Evolutionary conservation across 2,113 vertebrate species (phyloP).

Genomic region (Ptilorrhoa leucosticta): DNA sequence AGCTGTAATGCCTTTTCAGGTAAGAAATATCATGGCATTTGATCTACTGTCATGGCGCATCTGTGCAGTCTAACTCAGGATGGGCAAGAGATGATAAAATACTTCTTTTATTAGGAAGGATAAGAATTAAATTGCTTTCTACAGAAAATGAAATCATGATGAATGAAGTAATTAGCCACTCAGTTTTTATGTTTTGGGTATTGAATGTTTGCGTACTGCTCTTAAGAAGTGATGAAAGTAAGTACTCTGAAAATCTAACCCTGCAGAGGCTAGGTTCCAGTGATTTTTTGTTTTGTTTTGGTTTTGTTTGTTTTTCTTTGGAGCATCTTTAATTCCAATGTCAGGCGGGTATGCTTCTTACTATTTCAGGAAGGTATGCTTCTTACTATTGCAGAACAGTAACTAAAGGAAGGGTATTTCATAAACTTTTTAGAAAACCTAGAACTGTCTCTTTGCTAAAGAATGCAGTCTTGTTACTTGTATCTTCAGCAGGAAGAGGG

Average conservation of each 20-base stretch:
- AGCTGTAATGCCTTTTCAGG: constrained; percentile 67
- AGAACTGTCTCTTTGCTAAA: background rate
- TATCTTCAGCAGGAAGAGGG: background rate
- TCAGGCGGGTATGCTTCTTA: background rate
- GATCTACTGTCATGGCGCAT: constrained; percentile 70
- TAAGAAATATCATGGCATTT: constrained; percentile 77
- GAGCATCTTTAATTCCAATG: background rate
- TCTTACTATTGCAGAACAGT: background rate
- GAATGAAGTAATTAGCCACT: constrained; percentile 71
- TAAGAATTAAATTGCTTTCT: constrained; percentile 74
- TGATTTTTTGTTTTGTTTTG: background rate
- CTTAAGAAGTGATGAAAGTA: background rate
- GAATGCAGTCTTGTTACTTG: background rate
- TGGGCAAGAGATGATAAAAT: constrained; percentile 64
- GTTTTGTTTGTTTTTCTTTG: background rate
- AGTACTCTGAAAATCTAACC: constrained; percentile 20
- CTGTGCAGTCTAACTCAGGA: constrained; percentile 58
- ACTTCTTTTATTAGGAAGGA: constrained; percentile 65
- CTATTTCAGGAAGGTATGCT: background rate
- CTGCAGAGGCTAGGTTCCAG: background rate
- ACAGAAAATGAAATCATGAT: constrained; percentile 73
- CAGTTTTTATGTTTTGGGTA: constrained; percentile 54
- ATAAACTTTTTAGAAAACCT: background rate
- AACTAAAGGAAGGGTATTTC: constrained; percentile 5
- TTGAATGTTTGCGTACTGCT: constrained; percentile 35